Evolutionary conservation across 2,797 vertebrate species (phyloP).

Genomic region (Novumbra hubbsi): DNA sequence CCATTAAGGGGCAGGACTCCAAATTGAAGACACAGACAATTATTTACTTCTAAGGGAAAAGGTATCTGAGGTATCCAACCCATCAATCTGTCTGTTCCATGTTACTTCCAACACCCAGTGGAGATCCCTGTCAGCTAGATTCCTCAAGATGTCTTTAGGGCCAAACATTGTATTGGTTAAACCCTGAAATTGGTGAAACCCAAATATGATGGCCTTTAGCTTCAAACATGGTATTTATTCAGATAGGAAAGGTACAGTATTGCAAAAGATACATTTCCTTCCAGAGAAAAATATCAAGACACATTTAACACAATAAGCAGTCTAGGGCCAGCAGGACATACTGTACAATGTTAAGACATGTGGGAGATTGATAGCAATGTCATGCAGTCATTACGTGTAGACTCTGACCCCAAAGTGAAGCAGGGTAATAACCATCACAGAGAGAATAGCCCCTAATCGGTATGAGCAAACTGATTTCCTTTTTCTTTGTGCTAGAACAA

Average conservation of each 20-base stretch:
- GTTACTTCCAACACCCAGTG: conserved; percentile 35
- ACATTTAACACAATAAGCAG: conserved; percentile 4
- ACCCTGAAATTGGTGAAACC: conserved; percentile 6
- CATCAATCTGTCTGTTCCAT: conserved; percentile 33
- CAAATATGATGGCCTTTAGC: background rate
- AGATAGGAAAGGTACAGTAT: background rate
- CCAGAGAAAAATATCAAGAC: background rate
- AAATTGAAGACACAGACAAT: conserved; percentile 42
- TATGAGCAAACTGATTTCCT: conserved; percentile 18
- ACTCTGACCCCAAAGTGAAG: conserved; percentile 1
- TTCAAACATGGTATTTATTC: background rate
- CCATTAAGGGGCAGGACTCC: background rate
- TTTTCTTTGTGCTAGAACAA: conserved; percentile 18
- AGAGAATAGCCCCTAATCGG: conserved; percentile 7
- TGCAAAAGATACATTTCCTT: background rate
- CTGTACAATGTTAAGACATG: conserved; percentile 2
- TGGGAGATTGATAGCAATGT: background rate
- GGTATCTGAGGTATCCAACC: conserved; percentile 13
- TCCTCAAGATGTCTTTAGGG: conserved; percentile 3
- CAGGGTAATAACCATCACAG: background rate
- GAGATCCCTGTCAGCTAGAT: conserved; percentile 36
- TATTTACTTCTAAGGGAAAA: conserved; percentile 46
- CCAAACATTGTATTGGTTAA: conserved; percentile 10
- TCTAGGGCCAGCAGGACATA: background rate
- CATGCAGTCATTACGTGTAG: conserved; percentile 8